phyloP scores from a whole-genome alignment of 23 tunicate species.

The Clavelina lepadiformis region DNA sequence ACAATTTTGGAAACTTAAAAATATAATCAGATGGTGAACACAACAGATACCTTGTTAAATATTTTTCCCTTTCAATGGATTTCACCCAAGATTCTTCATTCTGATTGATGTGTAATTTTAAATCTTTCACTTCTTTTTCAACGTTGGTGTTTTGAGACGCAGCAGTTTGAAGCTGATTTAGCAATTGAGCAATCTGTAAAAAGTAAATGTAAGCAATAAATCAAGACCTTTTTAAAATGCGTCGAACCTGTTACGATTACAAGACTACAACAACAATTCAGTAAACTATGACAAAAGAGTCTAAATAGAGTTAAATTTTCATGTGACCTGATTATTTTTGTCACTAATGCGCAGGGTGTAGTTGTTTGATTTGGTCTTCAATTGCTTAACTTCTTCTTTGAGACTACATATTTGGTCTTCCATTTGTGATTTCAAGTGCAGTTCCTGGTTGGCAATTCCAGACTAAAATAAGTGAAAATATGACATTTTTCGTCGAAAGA shows the following conservation, averaged over 20 bases:
- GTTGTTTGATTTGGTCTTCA: not conserved
- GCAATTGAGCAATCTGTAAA: conserved; percentile 48
- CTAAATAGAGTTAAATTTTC: too few species aligned
- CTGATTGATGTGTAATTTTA: conserved; percentile 8
- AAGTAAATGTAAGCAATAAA: not conserved
- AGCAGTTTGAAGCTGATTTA: conserved; percentile 22
- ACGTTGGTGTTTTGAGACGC: not conserved
- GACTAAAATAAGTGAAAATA: conserved; percentile 13
- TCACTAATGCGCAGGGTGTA: conserved; percentile 34
- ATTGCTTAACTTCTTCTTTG: conserved; percentile 10
- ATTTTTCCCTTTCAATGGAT: conserved; percentile 25
- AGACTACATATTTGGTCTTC: conserved; percentile 16
- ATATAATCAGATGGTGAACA: too few species aligned
- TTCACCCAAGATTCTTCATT: conserved; percentile 40
- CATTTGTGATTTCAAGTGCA: conserved; percentile 6
- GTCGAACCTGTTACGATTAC: not conserved
- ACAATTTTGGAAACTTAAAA: too few species aligned
- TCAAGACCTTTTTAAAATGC: not conserved
- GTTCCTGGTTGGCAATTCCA: conserved; percentile 18
- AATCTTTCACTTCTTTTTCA: conserved; percentile 3
- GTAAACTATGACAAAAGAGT: not conserved
- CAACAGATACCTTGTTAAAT: not conserved
- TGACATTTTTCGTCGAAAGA: not conserved
- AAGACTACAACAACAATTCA: not conserved
- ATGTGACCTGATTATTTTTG: conserved; percentile 45